Evolutionary conservation across 2,797 vertebrate species (phyloP).

Genomic region (Anas flavirostris): DNA sequence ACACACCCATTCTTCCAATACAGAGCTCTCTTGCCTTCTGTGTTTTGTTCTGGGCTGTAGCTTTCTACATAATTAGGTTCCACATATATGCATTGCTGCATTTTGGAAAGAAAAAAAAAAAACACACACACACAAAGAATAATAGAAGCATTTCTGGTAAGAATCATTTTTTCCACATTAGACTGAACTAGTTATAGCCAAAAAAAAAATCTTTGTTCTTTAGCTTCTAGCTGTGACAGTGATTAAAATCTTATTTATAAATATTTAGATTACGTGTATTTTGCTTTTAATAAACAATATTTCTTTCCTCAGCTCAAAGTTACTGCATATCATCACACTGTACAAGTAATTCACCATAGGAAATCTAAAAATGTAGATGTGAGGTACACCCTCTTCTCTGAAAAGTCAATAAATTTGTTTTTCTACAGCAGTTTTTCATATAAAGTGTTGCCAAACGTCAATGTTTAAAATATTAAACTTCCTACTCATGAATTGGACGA

Average conservation of each 20-base stretch:
- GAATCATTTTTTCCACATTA: background rate
- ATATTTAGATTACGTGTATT: background rate
- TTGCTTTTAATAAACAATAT: conserved; percentile 4
- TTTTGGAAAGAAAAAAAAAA: background rate
- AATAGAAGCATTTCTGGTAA: conserved; percentile 1
- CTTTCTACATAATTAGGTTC: background rate
- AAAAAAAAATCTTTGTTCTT: background rate
- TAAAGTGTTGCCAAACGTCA: background rate
- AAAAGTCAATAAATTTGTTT: background rate
- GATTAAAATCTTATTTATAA: background rate
- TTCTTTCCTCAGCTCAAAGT: conserved; percentile 14
- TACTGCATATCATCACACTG: background rate
- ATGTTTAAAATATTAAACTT: background rate
- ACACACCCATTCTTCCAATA: background rate
- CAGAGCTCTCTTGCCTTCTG: background rate
- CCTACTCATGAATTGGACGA: background rate
- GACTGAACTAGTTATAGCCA: background rate
- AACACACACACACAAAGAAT: background rate
- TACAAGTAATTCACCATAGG: background rate
- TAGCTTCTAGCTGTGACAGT: background rate
- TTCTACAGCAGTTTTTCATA: background rate
- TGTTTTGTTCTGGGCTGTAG: background rate
- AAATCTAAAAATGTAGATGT: background rate
- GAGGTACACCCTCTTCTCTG: background rate
- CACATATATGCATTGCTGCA: background rate